Evolutionary conservation across 92 coral and sea anemone genomes (phyloP), one percentile per base, ranked within the genome.

Genomic region (Zoanthus sociatus): DNA sequence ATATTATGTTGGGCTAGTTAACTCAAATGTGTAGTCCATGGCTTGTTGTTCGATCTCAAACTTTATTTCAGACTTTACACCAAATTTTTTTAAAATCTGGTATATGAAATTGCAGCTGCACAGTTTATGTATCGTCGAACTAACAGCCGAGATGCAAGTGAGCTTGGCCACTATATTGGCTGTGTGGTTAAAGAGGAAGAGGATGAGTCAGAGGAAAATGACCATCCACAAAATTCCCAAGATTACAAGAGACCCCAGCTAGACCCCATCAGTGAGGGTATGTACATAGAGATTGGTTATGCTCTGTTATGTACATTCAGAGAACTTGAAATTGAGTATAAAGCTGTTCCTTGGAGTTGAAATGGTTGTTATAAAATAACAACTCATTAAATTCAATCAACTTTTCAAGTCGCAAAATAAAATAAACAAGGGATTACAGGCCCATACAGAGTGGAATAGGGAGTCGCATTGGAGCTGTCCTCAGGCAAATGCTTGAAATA

Each of bases 191-290:
- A 69, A 31, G 74, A 94, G 60, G 95, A 94, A 48, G 95, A 96
- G 77, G 90, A 92, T 32, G 84, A 90, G 13, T 93, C 92, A 18
- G 96, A 91, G 12, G 94, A 92, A 37, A 95, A 90, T 5, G 98
- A 95, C 60, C 85, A 87, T 63, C 84, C 92, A 26, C 77, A 83
- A 60, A 81, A 81, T 64, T 91, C 92, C 11, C 94, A 92, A 82
- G 99, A 97, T 78, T 97, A 97, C 88, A 92, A 84, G 86, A 82
- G 97, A 83, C 99, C 99, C 11, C 96, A 97, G 70, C 89, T 97
- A 64, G 98, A 95, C 61, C 93, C 96, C 18, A 86, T 83, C 1
- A 95, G 97, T 90, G 96, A 97, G 85, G 99, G 99, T 97, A 88
- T 0, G 86, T 56, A 37, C 42, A 37, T 37, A 50, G 14, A 60